Percentiles rank a stretch among this genome's conserved stretches.
Evolutionary conservation across 2,113 vertebrate genomes (phyloP).

Genomic region (Chloropsis cyanopogon): DNA sequence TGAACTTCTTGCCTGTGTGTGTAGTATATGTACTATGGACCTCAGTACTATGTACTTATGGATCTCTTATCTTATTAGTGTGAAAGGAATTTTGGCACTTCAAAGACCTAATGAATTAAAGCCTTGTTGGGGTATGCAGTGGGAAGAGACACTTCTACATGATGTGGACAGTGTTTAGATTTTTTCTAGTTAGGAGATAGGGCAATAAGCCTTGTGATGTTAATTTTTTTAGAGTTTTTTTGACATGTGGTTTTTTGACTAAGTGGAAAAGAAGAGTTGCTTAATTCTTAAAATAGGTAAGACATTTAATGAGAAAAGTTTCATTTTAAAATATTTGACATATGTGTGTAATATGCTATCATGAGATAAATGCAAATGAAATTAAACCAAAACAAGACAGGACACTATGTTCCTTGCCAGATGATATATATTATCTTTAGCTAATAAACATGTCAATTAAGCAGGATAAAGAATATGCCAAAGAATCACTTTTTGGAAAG

Average conservation of each 20-base stretch:
- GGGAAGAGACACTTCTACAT: background rate
- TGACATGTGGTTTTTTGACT: background rate
- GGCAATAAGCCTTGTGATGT: background rate
- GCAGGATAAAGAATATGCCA: background rate
- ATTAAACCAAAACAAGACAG: background rate
- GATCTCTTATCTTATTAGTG: background rate
- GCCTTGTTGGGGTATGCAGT: background rate
- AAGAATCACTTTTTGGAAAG: background rate
- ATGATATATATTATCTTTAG: background rate
- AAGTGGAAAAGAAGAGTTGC: background rate
- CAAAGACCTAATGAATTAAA: background rate
- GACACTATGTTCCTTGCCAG: background rate
- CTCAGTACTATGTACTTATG: background rate
- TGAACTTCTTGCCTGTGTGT: background rate
- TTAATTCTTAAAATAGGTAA: background rate
- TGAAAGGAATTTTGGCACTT: conserved; percentile 8
- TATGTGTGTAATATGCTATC: background rate
- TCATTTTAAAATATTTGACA: background rate
- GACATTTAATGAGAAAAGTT: background rate
- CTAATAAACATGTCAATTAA: conserved; percentile 9
- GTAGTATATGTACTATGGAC: background rate
- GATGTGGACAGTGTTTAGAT: background rate
- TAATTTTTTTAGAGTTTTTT: background rate
- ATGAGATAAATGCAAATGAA: conserved; percentile 23
- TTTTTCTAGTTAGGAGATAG: background rate